Percentiles rank a stretch among this genome's conserved stretches.
Evolutionary conservation across 2,888 invertebrate genomes (phyloP).

Genomic region (Masnerella sp.): DNA sequence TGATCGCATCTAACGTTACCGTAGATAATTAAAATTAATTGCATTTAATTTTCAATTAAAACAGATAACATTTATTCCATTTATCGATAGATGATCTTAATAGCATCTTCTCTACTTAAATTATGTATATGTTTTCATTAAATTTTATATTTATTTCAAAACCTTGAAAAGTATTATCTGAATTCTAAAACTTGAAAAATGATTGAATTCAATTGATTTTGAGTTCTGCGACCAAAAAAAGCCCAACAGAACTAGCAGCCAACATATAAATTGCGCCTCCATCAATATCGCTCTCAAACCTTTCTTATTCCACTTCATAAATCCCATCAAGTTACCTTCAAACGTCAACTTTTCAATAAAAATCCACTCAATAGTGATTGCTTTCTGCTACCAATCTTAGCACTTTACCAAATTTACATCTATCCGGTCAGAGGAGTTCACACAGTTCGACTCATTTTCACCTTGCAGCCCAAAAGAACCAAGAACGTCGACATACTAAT

Average conservation of each 20-base stretch:
- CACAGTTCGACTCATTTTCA: slow-evolving; percentile 33
- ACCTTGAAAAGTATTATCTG: no score
- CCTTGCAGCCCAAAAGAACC: not conserved
- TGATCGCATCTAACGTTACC: no score
- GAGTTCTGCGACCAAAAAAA: slow-evolving; percentile 19
- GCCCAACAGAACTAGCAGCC: slow-evolving; percentile 1
- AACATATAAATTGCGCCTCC: slow-evolving; percentile 12
- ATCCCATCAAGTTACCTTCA: slow-evolving; percentile 27
- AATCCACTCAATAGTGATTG: slow-evolving; percentile 30
- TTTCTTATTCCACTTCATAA: slow-evolving; percentile 34
- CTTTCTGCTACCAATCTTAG: slow-evolving; percentile 45
- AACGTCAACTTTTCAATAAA: slow-evolving; percentile 47
- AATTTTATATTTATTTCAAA: no score
- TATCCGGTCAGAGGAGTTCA: slow-evolving; percentile 44
- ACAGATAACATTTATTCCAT: no score
- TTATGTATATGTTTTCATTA: no score
- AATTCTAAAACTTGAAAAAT: no score
- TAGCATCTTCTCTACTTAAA: no score
- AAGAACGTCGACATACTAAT: slow-evolving; percentile 11
- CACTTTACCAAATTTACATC: slow-evolving; percentile 45
- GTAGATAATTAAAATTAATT: no score
- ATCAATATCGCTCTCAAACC: slow-evolving; percentile 20
- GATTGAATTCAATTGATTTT: slow-evolving; percentile 9
- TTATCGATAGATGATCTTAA: no score
- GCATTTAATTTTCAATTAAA: no score